Conservation (phyloP, 2,888 invertebrate genomes). For the Pediacus dermestoides region DNA sequence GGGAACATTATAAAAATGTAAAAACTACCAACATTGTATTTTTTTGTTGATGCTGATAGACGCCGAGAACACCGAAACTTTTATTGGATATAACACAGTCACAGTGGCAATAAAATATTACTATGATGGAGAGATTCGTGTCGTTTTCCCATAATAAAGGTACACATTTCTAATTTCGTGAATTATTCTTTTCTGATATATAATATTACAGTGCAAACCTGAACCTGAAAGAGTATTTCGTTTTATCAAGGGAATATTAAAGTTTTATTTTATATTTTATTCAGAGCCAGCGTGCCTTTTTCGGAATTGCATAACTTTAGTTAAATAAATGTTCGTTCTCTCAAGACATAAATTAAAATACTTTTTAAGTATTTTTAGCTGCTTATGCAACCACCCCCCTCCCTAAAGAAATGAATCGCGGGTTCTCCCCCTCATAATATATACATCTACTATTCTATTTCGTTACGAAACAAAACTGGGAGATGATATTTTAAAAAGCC, state of each 20-base stretch:
- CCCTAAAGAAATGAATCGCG: too few species aligned
- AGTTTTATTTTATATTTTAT: conserved; percentile 42
- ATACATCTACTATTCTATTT: too few species aligned
- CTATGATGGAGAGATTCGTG: conserved; percentile 42
- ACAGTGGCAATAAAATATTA: conserved; percentile 45
- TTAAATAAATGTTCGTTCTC: conserved; percentile 37
- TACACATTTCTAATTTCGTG: conserved; percentile 38
- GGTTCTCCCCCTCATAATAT: too few species aligned
- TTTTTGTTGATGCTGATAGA: conserved; percentile 40
- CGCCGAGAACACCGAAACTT: conserved; percentile 39
- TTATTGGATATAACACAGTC: conserved; percentile 41
- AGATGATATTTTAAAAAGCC: too few species aligned
- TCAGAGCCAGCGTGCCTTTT: conserved; percentile 29
- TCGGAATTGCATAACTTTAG: conserved; percentile 35
- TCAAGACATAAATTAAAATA: conserved; percentile 37
- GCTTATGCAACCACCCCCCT: too few species aligned
- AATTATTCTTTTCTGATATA: conserved; percentile 35
- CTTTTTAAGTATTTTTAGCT: conserved; percentile 30
- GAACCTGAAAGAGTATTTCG: conserved; percentile 28
- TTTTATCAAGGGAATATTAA: conserved; percentile 31
- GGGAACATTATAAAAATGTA: conserved; percentile 48
- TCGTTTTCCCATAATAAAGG: conserved; percentile 38
- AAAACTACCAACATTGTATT: conserved; percentile 47
- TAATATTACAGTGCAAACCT: too few species aligned
- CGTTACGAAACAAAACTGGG: too few species aligned